These are phyloP conservation scores for Aramus guarauna DNA, from an alignment of 2,113 vertebrate species.

Conservation along the genomic window DNA sequence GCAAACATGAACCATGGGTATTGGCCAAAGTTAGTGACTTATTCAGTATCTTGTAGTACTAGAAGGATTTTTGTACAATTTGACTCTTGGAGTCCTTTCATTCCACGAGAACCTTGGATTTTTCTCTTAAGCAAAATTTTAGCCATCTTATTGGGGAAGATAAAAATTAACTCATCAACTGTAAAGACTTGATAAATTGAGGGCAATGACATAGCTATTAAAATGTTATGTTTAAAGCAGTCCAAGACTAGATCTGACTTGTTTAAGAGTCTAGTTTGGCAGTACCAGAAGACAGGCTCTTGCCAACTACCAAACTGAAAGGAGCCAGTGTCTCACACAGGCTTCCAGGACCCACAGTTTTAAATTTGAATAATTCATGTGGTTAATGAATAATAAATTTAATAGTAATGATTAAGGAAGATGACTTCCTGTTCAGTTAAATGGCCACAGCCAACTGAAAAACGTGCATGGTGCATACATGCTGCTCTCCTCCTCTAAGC, in stretches of 20 bases:
- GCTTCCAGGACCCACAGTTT: background rate
- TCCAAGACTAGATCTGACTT: background rate
- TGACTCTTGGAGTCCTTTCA: background rate
- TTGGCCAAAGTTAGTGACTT: background rate
- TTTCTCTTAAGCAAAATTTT: background rate
- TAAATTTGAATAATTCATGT: constrained; percentile 36
- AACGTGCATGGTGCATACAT: background rate
- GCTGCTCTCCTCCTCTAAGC: background rate
- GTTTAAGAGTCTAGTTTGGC: background rate
- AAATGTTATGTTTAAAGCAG: background rate
- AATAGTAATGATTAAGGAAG: constrained; percentile 61
- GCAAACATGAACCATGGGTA: background rate
- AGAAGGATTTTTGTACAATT: background rate
- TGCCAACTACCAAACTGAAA: background rate
- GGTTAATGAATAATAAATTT: constrained; percentile 64
- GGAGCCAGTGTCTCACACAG: background rate
- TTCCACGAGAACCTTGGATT: background rate
- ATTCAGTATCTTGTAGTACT: background rate
- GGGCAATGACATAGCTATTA: background rate
- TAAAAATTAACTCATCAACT: background rate
- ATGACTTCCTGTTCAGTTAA: constrained; percentile 48
- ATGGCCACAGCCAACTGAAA: constrained; percentile 9
- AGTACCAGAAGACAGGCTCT: background rate
- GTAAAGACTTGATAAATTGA: background rate
- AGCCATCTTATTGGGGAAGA: background rate